Evolutionary conservation across 2,797 vertebrate genomes (phyloP), one percentile per base, ranked within the genome.

Genomic region (Coranthus polyacanthus): DNA sequence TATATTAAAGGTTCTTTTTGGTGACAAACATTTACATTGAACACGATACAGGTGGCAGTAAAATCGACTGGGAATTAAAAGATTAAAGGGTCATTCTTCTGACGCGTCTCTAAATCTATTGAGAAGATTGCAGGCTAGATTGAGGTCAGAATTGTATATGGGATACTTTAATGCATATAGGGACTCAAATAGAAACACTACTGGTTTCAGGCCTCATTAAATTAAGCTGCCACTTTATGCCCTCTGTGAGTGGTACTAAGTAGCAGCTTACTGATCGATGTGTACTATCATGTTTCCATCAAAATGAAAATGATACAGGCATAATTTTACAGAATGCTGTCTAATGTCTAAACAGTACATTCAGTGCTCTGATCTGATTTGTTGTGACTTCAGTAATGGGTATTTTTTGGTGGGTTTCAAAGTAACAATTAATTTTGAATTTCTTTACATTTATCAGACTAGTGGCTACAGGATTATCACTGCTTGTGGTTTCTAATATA

Each of bases 61-160:
- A 36, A 24, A 51, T 59, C 54, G 68, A 17, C 17, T 18, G 24
- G 26, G 56, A 57, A 45, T 75, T 59, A 73, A 68, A 69, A 75
- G 52, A 74, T 81, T 72, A 66, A 73, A 73, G 53, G 52, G 55
- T 79, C 29, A 22, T 51, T 49, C 7, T 22, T 69, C 17, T 44
- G 65, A 1, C 59, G 49, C 57, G 63, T 83, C 50, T 54, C 11
- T 51, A 32, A 16, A 55, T 26, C 51, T 26, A 2, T 54, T 66
- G 58, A 65, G 62, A 47, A 65, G 58, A 66, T 65, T 64, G 50
- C 43, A 45, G 56, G 56, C 41, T 49, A 72, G 62, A 45, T 56
- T 44, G 47, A 67, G 59, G 63, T 80, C 50, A 72, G 34, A 75
- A 38, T 67, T 55, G 12, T 76, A 26, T 36, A 62, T 55, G 5